Evolutionary conservation across 1,140 invertebrate species (phyloP).

Genomic region (Bursaphelenchus mucronatus): DNA sequence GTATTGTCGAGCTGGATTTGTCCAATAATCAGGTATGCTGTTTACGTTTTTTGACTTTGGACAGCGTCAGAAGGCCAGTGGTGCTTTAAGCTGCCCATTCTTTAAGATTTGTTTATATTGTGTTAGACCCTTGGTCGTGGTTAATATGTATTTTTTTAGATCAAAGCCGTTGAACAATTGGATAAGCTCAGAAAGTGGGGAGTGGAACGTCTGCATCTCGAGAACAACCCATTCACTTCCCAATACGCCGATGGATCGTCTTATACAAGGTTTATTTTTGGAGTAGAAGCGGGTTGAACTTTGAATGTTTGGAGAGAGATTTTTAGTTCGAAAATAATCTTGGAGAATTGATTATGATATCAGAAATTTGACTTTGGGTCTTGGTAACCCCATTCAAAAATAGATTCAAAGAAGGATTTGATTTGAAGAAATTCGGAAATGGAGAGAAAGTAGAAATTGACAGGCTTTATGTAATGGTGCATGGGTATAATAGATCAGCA

Average conservation of each 20-base stretch:
- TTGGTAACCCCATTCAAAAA: too few species aligned
- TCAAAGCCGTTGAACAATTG: constrained; percentile 30
- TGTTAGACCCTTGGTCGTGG: too few species aligned
- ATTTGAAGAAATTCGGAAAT: too few species aligned
- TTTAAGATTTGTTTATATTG: too few species aligned
- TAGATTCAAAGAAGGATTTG: too few species aligned
- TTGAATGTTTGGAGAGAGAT: background rate
- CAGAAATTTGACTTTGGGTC: too few species aligned
- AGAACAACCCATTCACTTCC: constrained; percentile 32
- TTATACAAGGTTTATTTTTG: constrained; percentile 24
- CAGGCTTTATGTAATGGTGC: too few species aligned
- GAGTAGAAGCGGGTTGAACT: background rate
- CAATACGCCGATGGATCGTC: constrained; percentile 21
- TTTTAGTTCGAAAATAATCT: background rate
- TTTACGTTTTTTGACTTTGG: constrained; percentile 18
- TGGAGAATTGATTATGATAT: background rate
- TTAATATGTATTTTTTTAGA: constrained; percentile 23
- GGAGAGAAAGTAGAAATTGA: too few species aligned
- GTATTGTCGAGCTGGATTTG: constrained; percentile 36
- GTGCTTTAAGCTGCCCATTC: too few species aligned
- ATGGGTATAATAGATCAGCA: too few species aligned
- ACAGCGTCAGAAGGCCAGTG: too few species aligned
- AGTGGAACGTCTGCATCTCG: constrained; percentile 35
- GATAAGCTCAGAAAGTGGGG: constrained; percentile 26
- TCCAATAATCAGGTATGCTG: constrained; percentile 35